These are phyloP conservation scores for Saccopteryx leptura DNA, from an alignment of 2,113 vertebrate genomes.

Conservation along the genomic window DNA sequence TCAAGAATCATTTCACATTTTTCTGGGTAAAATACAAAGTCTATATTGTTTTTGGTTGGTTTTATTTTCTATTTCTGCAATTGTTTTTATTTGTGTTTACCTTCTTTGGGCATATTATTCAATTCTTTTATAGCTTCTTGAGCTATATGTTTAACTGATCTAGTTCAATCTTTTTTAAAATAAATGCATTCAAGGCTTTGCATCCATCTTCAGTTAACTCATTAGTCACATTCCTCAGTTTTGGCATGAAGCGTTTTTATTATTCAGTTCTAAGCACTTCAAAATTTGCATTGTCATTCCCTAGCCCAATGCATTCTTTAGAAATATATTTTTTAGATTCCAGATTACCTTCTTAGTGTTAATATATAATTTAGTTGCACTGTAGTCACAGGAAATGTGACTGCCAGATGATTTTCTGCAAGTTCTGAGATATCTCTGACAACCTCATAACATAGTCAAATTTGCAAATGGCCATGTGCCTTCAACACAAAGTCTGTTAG, in stretches of 20 bases:
- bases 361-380: background rate
- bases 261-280: constrained; percentile 35
- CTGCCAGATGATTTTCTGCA: background rate
- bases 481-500: constrained; percentile 15
- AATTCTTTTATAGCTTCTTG: background rate
- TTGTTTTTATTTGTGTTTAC: constrained; percentile 30
- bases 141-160: background rate
- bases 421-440: background rate
- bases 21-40: background rate
- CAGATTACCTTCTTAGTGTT: background rate
- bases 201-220: background rate
- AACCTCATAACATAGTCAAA: background rate
- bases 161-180: background rate
- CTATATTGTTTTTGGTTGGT: background rate
- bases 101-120: background rate
- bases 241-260: background rate
- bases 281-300: background rate
- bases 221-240: background rate
- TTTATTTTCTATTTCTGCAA: background rate
- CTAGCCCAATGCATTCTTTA: constrained; percentile 36
- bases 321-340: constrained; percentile 37
- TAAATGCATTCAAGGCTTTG: background rate
- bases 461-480: background rate
- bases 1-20: background rate
- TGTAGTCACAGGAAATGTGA: background rate